phyloP scores from a whole-genome alignment of 2,888 invertebrate species.

The Thera obeliscata region DNA sequence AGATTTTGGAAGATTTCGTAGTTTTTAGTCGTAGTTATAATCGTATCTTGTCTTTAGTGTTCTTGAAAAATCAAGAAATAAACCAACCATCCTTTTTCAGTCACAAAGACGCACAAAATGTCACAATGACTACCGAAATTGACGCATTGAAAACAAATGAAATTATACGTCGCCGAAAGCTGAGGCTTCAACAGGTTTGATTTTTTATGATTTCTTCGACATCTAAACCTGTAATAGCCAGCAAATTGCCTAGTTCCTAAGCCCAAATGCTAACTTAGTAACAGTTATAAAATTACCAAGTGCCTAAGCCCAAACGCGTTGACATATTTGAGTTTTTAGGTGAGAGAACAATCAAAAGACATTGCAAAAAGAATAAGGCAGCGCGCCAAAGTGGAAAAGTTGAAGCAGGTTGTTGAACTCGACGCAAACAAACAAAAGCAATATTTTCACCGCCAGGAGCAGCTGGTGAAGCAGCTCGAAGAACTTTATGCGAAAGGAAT shows the following conservation, averaged over 20 bases:
- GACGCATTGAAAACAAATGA: slow-evolving; percentile 78
- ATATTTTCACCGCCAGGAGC: slow-evolving; percentile 69
- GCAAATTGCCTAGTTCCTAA: slow-evolving; percentile 27
- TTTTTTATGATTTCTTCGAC: slow-evolving; percentile 18
- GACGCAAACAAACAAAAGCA: slow-evolving; percentile 68
- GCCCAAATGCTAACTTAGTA: slow-evolving; percentile 4
- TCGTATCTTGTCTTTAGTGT: not conserved
- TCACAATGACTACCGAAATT: slow-evolving; percentile 73
- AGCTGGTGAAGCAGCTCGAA: slow-evolving; percentile 70
- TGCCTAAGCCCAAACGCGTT: slow-evolving; percentile 27
- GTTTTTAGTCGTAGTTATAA: no score
- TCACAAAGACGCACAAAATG: slow-evolving; percentile 38
- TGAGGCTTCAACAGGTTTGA: slow-evolving; percentile 79
- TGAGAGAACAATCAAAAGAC: slow-evolving; percentile 81
- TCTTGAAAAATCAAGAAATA: not conserved
- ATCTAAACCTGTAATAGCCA: slow-evolving; percentile 28
- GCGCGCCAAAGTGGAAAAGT: slow-evolving; percentile 73
- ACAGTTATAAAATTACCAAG: slow-evolving; percentile 26
- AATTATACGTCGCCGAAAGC: slow-evolving; percentile 73
- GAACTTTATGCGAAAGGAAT: slow-evolving; percentile 65
- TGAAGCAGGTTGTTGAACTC: slow-evolving; percentile 61
- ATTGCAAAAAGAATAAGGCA: slow-evolving; percentile 78
- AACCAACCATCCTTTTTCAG: slow-evolving; percentile 4
- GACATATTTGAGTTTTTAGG: slow-evolving; percentile 60
- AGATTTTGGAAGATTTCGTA: not conserved